Evolutionary conservation across 2,888 invertebrate genomes (phyloP), one percentile per base, ranked within the genome.

Genomic region (Crossocerus cetratus): DNA sequence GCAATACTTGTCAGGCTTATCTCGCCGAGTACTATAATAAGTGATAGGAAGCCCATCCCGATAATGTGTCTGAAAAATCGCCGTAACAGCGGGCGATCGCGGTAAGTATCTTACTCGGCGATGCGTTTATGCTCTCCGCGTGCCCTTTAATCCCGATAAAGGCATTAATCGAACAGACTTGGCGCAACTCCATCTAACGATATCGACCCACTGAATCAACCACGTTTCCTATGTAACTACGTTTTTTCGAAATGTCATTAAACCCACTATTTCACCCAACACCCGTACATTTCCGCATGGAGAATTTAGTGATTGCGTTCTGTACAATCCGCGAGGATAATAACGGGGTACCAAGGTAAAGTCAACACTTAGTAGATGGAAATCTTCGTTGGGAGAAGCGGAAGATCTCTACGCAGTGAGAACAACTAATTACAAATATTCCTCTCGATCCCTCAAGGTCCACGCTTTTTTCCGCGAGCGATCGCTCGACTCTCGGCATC

Each of bases 1-100:
- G 66, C 69, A 74, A 74, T 74, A 75, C 56, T 60, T 63, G 75
- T 74, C 70, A 18, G 65, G 58, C 69, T 66, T 75, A 70, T 75
- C 75, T 66, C 18, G 18, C 65, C 8, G 42, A 2, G 21, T 11
- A 64, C 65, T 62, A 66, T 66, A 70, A 60, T 21, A 61, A 45
- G 55, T 21, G 65, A 74, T 74, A 66, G 53, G 14, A 2, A 43
- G 53, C 44, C 22, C 57, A 66, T 64, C 62, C 18, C n/a, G 65
- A 67, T 64, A 56, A 74, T 44, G 49, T 49, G 18, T 59, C 13
- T 18, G 53, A 60, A 54, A 54, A 23, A 56, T 18, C 2, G 18
- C 18, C 44, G n/a, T 21, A 32, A 32, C 32, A 32, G 32, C 32
- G 32, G 32, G 32, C 32, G 32, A 32, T 32, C 32, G 32, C 32